Conservation (phyloP, 1,140 invertebrate species). For the Penaeus vannamei region DNA sequence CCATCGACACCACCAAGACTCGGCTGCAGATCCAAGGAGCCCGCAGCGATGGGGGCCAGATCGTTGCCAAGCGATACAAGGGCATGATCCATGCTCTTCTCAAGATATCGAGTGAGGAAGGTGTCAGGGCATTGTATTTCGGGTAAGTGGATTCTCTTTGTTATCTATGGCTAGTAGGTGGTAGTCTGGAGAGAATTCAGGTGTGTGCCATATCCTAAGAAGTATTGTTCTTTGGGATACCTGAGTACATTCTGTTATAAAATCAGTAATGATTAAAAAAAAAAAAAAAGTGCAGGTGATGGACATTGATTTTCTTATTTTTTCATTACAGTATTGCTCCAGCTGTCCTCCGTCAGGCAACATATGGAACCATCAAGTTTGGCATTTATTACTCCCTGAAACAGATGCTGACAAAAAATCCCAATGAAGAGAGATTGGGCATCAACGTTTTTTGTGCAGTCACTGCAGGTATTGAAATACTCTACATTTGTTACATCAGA, state of each 20-base stretch:
- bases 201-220: no score
- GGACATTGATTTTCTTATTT: slow-evolving; percentile 53
- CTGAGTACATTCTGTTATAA: no score
- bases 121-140: slow-evolving; percentile 83
- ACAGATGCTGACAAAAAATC: slow-evolving; percentile 77
- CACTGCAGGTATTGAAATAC: slow-evolving; percentile 76
- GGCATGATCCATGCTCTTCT: slow-evolving; percentile 93
- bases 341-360: slow-evolving; percentile 91
- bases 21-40: slow-evolving; percentile 90
- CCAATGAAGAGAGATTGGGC: slow-evolving; percentile 80
- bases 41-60: slow-evolving; percentile 61
- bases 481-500: no score
- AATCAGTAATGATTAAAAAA: background rate
- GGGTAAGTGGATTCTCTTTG: slow-evolving; percentile 77
- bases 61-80: slow-evolving; percentile 80
- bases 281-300: background rate
- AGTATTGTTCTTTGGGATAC: no score
- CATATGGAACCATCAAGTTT: slow-evolving; percentile 97
- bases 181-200: no score
- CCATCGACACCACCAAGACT: slow-evolving; percentile 96
- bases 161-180: background rate
- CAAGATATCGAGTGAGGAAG: slow-evolving; percentile 87
- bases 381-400: slow-evolving; percentile 95
- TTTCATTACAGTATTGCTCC: slow-evolving; percentile 84
- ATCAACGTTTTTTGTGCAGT: slow-evolving; percentile 90